Base-by-base conservation (phyloP, 2,113 vertebrate species). In the Turnix velox region DNA sequence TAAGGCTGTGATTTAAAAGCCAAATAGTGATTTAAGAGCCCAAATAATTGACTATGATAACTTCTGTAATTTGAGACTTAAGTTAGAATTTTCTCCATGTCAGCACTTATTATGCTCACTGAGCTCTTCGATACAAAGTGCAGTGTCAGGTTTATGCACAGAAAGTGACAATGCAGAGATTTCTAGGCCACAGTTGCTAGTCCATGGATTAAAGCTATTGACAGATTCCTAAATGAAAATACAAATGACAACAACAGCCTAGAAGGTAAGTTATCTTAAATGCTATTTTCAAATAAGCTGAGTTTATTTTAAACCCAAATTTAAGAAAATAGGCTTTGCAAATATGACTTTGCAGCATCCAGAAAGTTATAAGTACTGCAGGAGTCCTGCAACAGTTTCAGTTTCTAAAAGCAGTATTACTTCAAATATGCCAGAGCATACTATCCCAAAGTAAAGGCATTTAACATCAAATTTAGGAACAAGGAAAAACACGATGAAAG, bases 91-190 rank as follows among this genome's bases (percentile, higher is more conserved):
- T 92, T 84, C 92, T 93, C 61, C 57, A 54, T 81, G 94, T 91
- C 83, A 94, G 76, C 59, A 88, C 48, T 85, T 92, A 84, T 13
- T 91, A 27, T 55, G 83, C 77, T 92, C 91, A 57, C 57, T 81
- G 68, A 91, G 59, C 97, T 97, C 97, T 97, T 98, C 96, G 71
- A 96, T 94, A 97, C 71, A 97, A 97, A 97, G 92, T 97, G 97
- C 96, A 80, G 96, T 61, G 96, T 97, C 97, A 98, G 97, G 98
- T 98, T 98, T 97, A 97, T 93, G 90, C 96, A 97, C 94, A 96
- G 97, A 98, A 98, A 98, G 97, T 97, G 96, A 98, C 97, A 98
- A 98, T 98, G 97, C 97, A 97, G 98, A 95, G 91, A 95, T 95
- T 97, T 96, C 95, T 95, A 87, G 97, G 95, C 95, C 93, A 96